Evolutionary conservation across 2,888 invertebrate genomes (phyloP).

Genomic region (Lasioglossum malachurum): DNA sequence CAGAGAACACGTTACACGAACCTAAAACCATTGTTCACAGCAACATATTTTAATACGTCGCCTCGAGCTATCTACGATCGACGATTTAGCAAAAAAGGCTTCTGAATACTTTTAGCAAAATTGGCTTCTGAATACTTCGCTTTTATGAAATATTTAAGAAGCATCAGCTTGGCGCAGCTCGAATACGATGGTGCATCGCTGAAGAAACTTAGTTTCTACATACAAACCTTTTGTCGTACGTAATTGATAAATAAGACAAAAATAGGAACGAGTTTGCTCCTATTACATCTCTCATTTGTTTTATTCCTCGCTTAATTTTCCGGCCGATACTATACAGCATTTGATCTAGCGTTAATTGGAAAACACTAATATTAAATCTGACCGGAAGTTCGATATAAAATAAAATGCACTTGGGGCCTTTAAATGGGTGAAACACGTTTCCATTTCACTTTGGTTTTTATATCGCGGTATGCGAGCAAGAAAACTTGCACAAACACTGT

Average conservation of each 20-base stretch:
- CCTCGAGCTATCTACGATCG: slow-evolving; percentile 5
- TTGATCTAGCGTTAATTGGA: background rate
- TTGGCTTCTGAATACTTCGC: background rate
- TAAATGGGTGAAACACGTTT: background rate
- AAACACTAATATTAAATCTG: background rate
- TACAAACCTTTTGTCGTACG: background rate
- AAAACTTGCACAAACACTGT: background rate
- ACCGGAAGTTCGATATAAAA: background rate
- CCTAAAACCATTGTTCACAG: slow-evolving; percentile 23
- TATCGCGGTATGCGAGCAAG: background rate
- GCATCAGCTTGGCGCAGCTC: background rate
- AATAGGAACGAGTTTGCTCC: background rate
- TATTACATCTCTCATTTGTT: background rate
- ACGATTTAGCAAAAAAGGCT: slow-evolving; percentile 23
- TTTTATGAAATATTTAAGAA: slow-evolving; percentile 28
- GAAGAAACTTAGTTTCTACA: background rate
- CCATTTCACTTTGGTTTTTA: background rate
- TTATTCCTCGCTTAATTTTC: background rate
- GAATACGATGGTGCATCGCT: background rate
- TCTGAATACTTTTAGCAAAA: background rate
- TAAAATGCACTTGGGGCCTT: background rate
- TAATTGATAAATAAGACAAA: background rate
- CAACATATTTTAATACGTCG: slow-evolving; percentile 50
- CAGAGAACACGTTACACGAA: slow-evolving; percentile 43
- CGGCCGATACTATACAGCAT: background rate